Evolutionary conservation across 2,113 vertebrate species (phyloP), one percentile per base, ranked within the genome.

Genomic region (Centropristis striata): DNA sequence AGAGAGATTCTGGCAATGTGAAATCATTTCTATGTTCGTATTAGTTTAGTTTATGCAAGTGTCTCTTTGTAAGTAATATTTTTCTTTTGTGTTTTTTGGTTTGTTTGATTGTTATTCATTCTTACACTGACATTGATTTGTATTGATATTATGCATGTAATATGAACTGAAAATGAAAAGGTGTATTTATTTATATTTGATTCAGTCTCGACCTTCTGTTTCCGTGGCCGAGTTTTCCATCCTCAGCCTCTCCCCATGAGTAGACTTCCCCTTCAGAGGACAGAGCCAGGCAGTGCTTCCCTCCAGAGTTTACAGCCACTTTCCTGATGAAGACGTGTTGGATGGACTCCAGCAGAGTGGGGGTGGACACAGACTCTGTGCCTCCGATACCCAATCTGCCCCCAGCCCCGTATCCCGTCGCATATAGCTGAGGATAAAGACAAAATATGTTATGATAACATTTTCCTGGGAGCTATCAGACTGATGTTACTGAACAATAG

Each of bases 171-270:
- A 65, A 57, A 15, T 3, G 41, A 0, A 32, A 63, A 69, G 10
- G 23, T 58, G 15, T 5, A 64, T 57, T 13, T 14, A 0, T n/a
- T 63, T 4, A 55, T 7, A 21, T 55, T 32, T 32, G 18, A 44
- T 25, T 49, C 32, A 32, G 11, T 49, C 0, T 42, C 58, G 76
- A 97, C 98, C 98, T 99, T 93, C 98, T 91, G 93, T 98, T 99
- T 65, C 98, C 97, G 54, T 99, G 98, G 16, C 98, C 98, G 8
- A 99, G 93, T 81, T 99, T 99, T 15, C 98, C 98, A 50, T 99
- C 98, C 91, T 99, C 98, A 1, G 98, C 98, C 77, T 99, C 98
- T 15, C 98, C 98, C 98, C 98, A 99, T 1, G 98, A 99, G 91
- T 99, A 99, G 20, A 99, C 97, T 84, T 99, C 98, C 44, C 98